These are phyloP conservation scores for Platerodrilus igneus DNA, from an alignment of 2,888 invertebrate genomes.

Conservation along the genomic window DNA sequence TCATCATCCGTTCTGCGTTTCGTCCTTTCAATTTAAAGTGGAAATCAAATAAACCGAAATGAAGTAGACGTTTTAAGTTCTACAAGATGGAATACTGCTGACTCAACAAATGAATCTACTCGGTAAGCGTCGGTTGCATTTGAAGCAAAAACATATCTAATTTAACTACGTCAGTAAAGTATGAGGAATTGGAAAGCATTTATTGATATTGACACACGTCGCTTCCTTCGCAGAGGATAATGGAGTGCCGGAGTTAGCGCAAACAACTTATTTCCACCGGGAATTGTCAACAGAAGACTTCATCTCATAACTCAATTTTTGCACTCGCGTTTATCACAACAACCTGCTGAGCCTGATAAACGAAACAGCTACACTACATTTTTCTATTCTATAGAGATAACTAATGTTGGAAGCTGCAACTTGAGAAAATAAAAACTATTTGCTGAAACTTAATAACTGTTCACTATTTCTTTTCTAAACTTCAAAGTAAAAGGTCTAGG, in stretches of 20 bases:
- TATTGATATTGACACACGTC: conserved; percentile 45
- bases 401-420: no score
- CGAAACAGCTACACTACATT: conserved; percentile 14
- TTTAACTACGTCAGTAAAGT: conserved; percentile 25
- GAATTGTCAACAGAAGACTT: conserved; percentile 48
- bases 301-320: conserved; percentile 49
- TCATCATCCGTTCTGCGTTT: conserved; percentile 11
- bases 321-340: conserved; percentile 35
- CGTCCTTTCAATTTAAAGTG: conserved; percentile 5
- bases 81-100: conserved; percentile 16
- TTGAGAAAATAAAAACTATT: no score
- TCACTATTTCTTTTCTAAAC: no score
- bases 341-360: conserved; percentile 38
- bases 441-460: no score
- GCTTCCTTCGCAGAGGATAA: conserved; percentile 39
- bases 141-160: conserved; percentile 22
- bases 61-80: conserved; percentile 17
- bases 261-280: conserved; percentile 49
- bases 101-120: conserved; percentile 20
- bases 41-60: conserved; percentile 14
- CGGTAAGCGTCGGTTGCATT: conserved; percentile 16
- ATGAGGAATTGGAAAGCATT: conserved; percentile 34
- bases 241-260: conserved; percentile 44
- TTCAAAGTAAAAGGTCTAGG: no score
- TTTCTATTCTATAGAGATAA: no score